Base-by-base conservation (phyloP, 2,797 vertebrate genomes). In the Glossophaga mutica region DNA sequence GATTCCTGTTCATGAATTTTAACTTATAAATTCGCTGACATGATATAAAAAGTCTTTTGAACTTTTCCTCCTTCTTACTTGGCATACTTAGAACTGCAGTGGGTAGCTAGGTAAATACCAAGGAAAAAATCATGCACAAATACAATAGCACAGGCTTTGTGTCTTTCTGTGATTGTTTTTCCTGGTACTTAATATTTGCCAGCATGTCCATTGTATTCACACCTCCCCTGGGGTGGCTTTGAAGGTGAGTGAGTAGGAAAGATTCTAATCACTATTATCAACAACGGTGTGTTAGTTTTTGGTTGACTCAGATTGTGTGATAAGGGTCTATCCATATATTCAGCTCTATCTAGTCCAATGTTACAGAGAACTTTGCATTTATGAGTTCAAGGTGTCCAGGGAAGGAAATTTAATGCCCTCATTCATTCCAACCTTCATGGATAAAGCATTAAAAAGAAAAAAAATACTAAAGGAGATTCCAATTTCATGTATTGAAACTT, bases 1-100 rank as follows among this genome's bases (percentile, higher is more conserved):
- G 48, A 74, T 55, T 83, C n/a, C 19, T 50, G 90, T 68, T 73
- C n/a, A 94, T 87, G 26, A 87, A 68, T 83, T 92, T 95, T 78
- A 94, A 91, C 62, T 52, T 76, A n/a, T 5, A 48, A 89, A 34
- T 67, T 92, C 65, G 79, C 55, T 55, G 11, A 48, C 5, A 76
- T 44, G 22, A 6, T 62, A 50, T 73, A 74, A 94, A 88, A 87
- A 68, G 73, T 85, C 26, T 32, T 91, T 91, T 65, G 73, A 95
- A 39, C 2, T 21, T 55, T 52, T 77, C 11, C 32, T 46, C 57
- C 14, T 32, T 77, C 39, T 81, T 88, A 46, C 10, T 21, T 42
- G 5, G 4, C n/a, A 82, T 11, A 65, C 44, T 67, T 57, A 90
- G 68, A 78, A 62, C 22, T 29, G 37, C 6, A 21, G 73, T 74